Evolutionary conservation across 1,140 invertebrate species (phyloP).

Genomic region (Camponotus vicinus): DNA sequence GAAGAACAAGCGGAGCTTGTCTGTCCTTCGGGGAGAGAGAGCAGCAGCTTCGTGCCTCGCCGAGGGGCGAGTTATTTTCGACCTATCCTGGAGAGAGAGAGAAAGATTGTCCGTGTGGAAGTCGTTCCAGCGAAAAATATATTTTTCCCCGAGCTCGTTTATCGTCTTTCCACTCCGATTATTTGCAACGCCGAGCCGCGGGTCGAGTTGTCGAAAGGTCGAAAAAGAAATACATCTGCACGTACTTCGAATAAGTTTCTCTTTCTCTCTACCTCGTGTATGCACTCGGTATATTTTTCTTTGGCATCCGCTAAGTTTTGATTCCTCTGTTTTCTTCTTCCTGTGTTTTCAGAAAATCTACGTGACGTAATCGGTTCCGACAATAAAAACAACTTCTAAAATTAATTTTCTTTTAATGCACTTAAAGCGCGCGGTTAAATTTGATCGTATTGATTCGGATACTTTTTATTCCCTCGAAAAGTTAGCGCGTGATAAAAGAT

Average conservation of each 20-base stretch:
- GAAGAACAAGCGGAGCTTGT: conserved; percentile 24
- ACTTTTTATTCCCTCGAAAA: background rate
- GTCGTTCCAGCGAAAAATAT: conserved; percentile 46
- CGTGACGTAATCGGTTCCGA: conserved; percentile 4
- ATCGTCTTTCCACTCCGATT: conserved; percentile 55
- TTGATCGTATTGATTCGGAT: background rate
- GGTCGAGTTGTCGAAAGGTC: conserved; percentile 1
- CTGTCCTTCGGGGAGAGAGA: background rate
- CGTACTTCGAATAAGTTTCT: conserved; percentile 49
- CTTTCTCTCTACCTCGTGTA: background rate
- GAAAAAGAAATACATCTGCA: conserved; percentile 45
- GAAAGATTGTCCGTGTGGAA: conserved; percentile 28
- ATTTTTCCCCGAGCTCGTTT: conserved; percentile 66
- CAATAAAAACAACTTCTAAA: conserved; percentile 10
- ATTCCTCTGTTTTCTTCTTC: background rate
- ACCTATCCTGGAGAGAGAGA: conserved; percentile 13
- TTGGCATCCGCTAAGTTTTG: conserved; percentile 9
- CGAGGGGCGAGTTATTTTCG: conserved; percentile 61
- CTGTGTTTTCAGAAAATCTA: background rate
- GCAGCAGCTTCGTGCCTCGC: conserved; percentile 1
- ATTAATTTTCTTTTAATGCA: background rate
- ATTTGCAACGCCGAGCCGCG: conserved; percentile 30
- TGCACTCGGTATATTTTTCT: conserved; percentile 27
- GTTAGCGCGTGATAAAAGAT: background rate
- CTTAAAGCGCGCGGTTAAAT: background rate